Evolutionary conservation across 2,797 vertebrate genomes (phyloP), one percentile per base, ranked within the genome.

Genomic region (Lutjanus argentimaculatus): DNA sequence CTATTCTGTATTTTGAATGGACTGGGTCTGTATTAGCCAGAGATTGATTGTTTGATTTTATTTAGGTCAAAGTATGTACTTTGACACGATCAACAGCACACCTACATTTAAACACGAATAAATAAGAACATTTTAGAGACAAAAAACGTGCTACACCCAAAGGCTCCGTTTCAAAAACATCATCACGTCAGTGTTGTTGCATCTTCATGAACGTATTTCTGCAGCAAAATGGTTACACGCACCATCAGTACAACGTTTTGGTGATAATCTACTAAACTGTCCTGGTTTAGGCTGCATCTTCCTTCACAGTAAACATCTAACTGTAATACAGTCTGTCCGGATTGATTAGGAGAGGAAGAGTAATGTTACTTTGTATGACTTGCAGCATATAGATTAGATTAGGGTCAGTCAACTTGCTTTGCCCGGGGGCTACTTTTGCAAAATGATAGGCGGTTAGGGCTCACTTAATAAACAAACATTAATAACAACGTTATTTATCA

Each of bases 1-100:
- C 14, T 25, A 12, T 36, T 58, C 16, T 56, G 8, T 88, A 36
- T 78, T 86, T 86, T 84, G 81, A 84, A 81, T 81, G 79, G 13
- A 63, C 42, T 21, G 57, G 10, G 36, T 68, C 30, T 57, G 30
- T 52, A 21, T 64, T 59, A 30, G 67, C 21, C 5, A 22, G 53
- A n/a, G 11, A 7, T 75, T 7, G 46, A 51, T 53, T 21, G 42
- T 22, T 59, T 74, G 7, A 49, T 64, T 58, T 25, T 49, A 25
- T 17, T 64, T 19, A 36, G 17, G 10, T 22, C 17, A 15, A 1
- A 25, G 36, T 30, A 42, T 57, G 16, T 21, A 3, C 42, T 6
- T 8, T 17, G 15, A 2, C 15, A n/a, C 4, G 8, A 2, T 7
- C 49, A 62, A 14, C 53, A 16, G 22, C 17, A 36, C 51, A 42